These are phyloP conservation scores for Phortica variegata DNA, from an alignment of 1,140 invertebrate species.

Conservation along the genomic window DNA sequence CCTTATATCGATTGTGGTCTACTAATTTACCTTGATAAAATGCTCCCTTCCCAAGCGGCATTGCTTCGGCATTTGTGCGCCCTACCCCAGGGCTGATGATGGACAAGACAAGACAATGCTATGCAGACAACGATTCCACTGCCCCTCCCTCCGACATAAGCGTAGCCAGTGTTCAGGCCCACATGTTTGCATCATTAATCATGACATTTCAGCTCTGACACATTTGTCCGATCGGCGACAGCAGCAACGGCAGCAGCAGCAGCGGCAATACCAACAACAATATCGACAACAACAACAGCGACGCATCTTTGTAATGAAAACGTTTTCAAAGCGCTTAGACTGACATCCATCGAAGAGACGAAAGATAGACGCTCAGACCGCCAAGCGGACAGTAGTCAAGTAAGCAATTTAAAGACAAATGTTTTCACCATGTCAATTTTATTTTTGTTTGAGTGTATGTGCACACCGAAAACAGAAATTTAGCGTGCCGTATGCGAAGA, in stretches of 20 bases:
- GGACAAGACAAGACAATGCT: constrained; percentile 6
- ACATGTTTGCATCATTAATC: constrained; percentile 54
- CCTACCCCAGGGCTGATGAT: constrained; percentile 21
- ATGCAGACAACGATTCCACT: constrained; percentile 2
- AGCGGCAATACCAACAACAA: too few relatives aligned
- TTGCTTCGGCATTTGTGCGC: constrained; percentile 18
- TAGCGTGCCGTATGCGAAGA: too few relatives aligned
- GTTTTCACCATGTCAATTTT: constrained; percentile 18
- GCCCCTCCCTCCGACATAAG: constrained; percentile 13
- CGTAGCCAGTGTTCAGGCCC: constrained; percentile 26
- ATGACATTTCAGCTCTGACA: constrained; percentile 53
- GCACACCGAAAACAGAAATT: too few relatives aligned
- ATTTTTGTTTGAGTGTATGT: too few relatives aligned
- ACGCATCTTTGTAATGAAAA: constrained; percentile 38
- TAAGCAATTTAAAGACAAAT: constrained; percentile 20
- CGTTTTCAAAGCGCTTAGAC: constrained; percentile 31
- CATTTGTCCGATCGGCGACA: constrained; percentile 50
- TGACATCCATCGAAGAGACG: constrained; percentile 24
- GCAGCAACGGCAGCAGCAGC: constrained; percentile 15
- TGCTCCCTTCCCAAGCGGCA: constrained; percentile 10
- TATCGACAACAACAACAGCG: too few relatives aligned
- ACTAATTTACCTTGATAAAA: constrained; percentile 29
- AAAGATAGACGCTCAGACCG: constrained; percentile 5
- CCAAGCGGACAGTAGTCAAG: too few relatives aligned
- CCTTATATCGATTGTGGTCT: too few relatives aligned